phyloP scores from a whole-genome alignment of 2,888 invertebrate species.

The Drosophila austrosaltans region DNA sequence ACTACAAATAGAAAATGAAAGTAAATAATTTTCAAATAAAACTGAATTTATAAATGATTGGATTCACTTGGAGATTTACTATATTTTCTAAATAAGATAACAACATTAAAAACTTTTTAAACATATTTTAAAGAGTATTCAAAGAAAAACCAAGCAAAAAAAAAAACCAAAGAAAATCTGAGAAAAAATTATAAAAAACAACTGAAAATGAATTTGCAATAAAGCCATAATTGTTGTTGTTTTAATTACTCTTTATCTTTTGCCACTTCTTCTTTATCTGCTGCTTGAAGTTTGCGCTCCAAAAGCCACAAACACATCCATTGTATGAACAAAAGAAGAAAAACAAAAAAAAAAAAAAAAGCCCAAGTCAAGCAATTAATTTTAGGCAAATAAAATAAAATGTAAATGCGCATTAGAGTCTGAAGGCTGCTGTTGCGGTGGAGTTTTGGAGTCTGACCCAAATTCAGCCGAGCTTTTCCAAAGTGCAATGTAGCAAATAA shows the following conservation, averaged over 20 bases:
- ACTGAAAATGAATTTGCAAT: constrained; percentile 54
- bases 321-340: constrained; percentile 32
- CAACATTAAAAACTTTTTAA: neutral
- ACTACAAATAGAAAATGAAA: too few relatives aligned
- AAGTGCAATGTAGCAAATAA: constrained; percentile 59
- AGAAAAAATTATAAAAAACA: neutral
- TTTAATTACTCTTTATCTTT: constrained; percentile 46
- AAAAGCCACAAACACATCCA: constrained; percentile 53
- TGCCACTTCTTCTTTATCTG: constrained; percentile 23
- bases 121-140: neutral
- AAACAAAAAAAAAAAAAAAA: constrained; percentile 14
- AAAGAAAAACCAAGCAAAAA: constrained; percentile 4
- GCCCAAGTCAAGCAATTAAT: constrained; percentile 53
- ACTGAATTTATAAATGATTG: too few relatives aligned
- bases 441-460: constrained; percentile 34
- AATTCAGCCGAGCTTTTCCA: constrained; percentile 60
- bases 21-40: too few relatives aligned
- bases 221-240: constrained; percentile 41
- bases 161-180: neutral
- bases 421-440: constrained; percentile 54
- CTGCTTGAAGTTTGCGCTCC: constrained; percentile 55
- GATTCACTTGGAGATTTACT: too few relatives aligned
- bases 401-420: constrained; percentile 53
- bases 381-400: constrained; percentile 62
- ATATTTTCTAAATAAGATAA: neutral